Conservation (phyloP, 2,888 invertebrate genomes). For the Homarus gammarus region DNA sequence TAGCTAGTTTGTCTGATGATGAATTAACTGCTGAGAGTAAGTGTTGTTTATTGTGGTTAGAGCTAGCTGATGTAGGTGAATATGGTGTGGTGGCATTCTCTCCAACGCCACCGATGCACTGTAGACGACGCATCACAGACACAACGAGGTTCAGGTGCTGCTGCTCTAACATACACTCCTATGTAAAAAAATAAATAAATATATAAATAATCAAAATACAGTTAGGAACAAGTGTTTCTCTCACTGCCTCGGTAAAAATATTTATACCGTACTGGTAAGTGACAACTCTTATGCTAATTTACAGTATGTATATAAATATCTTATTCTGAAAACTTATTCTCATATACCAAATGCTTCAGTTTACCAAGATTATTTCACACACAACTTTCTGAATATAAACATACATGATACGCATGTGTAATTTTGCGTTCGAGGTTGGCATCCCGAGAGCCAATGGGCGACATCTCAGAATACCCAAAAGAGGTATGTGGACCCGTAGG, state of each 20-base stretch:
- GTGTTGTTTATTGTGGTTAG: slow-evolving; percentile 33
- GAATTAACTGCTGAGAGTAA: slow-evolving; percentile 22
- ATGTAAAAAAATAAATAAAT: slow-evolving; percentile 67
- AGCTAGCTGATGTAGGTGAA: neutral
- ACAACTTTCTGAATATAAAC: neutral
- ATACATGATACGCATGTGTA: slow-evolving; percentile 67
- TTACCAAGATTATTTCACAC: neutral
- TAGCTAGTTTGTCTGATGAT: slow-evolving; percentile 68
- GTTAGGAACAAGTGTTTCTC: no score
- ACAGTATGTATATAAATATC: no score
- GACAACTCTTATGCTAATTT: no score
- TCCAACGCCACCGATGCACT: slow-evolving; percentile 52
- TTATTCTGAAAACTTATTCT: no score
- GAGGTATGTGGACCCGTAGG: slow-evolving; percentile 79
- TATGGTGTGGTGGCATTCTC: slow-evolving; percentile 1
- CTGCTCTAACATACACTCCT: slow-evolving; percentile 93
- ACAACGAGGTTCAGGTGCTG: slow-evolving; percentile 92
- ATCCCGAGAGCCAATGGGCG: slow-evolving; percentile 39
- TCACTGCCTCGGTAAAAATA: neutral
- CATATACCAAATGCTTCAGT: no score
- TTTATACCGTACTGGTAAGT: neutral
- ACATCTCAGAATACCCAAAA: slow-evolving; percentile 65
- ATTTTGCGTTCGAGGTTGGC: slow-evolving; percentile 61
- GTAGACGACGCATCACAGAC: slow-evolving; percentile 87
- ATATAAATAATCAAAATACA: no score